Evolutionary conservation across 92 coral and sea anemone species (phyloP).

Genomic region (Actinernus sp.): DNA sequence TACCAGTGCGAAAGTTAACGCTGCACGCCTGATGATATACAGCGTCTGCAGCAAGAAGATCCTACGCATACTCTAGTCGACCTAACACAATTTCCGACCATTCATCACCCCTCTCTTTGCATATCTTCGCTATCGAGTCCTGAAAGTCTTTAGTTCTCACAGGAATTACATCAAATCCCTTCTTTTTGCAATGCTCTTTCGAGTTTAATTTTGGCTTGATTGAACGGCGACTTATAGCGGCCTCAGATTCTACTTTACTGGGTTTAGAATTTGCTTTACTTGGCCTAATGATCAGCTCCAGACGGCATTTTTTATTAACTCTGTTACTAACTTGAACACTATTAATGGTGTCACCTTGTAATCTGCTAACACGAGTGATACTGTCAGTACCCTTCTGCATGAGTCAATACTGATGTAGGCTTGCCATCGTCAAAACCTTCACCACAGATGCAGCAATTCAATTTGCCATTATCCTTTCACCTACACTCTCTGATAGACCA

Average conservation of each 20-base stretch:
- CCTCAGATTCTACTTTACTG: neutral
- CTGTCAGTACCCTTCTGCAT: too few species aligned
- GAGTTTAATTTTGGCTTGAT: neutral
- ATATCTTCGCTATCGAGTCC: neutral
- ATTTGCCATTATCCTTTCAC: too few species aligned
- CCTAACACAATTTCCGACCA: conserved; percentile 3
- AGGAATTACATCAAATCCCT: neutral
- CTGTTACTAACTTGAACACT: neutral
- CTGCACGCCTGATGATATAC: conserved; percentile 37
- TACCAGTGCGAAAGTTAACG: conserved; percentile 21
- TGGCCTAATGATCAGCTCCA: neutral
- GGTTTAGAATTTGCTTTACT: too few species aligned
- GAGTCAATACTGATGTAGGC: too few species aligned
- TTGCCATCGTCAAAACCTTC: too few species aligned
- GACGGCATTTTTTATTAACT: conserved; percentile 9
- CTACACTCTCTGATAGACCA: too few species aligned
- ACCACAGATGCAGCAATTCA: too few species aligned
- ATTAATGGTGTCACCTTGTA: too few species aligned
- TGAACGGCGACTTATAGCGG: neutral
- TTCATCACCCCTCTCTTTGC: conserved; percentile 1
- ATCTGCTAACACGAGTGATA: too few species aligned
- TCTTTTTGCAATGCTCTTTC: conserved; percentile 14
- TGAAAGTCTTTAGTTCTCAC: conserved; percentile 1
- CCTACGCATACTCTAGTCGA: conserved; percentile 2
- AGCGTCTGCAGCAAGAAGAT: conserved; percentile 32